A percentile compares a stretch with the other conserved stretches of the same genome.
phyloP scores from a whole-genome alignment of 2,888 invertebrate species.

The Galeruca laticollis region DNA sequence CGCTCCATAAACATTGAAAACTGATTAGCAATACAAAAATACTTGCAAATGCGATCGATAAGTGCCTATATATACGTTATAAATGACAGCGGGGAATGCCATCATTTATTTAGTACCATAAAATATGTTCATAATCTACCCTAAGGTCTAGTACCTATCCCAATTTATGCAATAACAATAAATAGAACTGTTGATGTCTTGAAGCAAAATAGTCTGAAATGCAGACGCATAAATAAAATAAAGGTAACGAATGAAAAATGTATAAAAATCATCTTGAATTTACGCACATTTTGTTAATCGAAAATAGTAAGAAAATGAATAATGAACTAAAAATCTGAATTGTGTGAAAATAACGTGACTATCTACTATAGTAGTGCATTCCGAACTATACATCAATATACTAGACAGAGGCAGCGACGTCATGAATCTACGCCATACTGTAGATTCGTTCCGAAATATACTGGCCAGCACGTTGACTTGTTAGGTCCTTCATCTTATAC shows the following conservation, averaged over 20 bases:
- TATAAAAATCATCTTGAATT: too few species aligned
- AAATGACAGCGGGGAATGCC: not conserved
- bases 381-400: too few species aligned
- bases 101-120: not conserved
- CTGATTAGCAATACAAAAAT: not conserved
- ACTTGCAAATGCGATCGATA: not conserved
- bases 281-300: conserved; percentile 30
- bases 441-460: too few species aligned
- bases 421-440: too few species aligned
- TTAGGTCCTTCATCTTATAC: too few species aligned
- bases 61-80: not conserved
- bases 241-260: conserved; percentile 17
- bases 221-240: not conserved
- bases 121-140: conserved; percentile 20
- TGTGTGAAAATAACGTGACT: too few species aligned
- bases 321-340: too few species aligned
- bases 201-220: conserved; percentile 17
- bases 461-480: too few species aligned
- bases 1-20: not conserved
- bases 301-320: too few species aligned
- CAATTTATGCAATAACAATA: conserved; percentile 37
- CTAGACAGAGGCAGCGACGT: too few species aligned
- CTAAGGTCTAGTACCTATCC: conserved; percentile 36
- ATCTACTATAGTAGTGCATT: too few species aligned
- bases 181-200: conserved; percentile 32